These are phyloP conservation scores for Lonchura striata DNA, from an alignment of 2,113 vertebrate species.

Conservation along the genomic window DNA sequence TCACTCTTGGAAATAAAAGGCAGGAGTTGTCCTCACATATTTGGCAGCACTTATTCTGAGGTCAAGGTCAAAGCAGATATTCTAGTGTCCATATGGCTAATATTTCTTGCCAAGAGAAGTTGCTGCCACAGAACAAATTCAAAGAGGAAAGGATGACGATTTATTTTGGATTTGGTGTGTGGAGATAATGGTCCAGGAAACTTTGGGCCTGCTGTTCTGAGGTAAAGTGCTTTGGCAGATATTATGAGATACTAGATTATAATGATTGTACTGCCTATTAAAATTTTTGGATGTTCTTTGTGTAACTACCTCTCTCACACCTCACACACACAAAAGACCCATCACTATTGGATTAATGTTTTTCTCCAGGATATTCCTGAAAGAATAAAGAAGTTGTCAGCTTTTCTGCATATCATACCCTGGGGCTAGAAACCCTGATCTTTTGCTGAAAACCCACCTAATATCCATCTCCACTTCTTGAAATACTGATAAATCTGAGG, in stretches of 20 bases:
- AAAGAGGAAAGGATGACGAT: not conserved
- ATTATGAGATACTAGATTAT: not conserved
- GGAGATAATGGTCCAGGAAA: constrained; percentile 5
- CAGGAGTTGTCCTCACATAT: not conserved
- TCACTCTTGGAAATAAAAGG: constrained; percentile 4
- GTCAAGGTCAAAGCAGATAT: constrained; percentile 62
- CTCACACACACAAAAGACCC: not conserved
- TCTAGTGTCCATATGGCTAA: constrained; percentile 46
- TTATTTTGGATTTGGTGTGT: constrained; percentile 9
- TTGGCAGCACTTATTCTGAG: constrained; percentile 1
- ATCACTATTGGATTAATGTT: not conserved
- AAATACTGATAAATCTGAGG: not conserved
- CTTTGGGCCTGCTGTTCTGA: not conserved
- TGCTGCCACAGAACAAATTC: constrained; percentile 38
- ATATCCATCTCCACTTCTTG: not conserved
- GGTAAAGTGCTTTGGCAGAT: not conserved
- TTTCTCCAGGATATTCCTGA: not conserved
- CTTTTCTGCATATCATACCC: not conserved
- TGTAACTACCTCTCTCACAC: not conserved
- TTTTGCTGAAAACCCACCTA: not conserved
- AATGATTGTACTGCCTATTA: not conserved
- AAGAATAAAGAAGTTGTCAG: not conserved
- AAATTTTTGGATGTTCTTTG: not conserved
- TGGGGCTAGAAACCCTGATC: not conserved
- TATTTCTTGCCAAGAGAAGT: constrained; percentile 51